phyloP scores from a whole-genome alignment of 2,797 vertebrate genomes.

The Scomberomorus guttatus region DNA sequence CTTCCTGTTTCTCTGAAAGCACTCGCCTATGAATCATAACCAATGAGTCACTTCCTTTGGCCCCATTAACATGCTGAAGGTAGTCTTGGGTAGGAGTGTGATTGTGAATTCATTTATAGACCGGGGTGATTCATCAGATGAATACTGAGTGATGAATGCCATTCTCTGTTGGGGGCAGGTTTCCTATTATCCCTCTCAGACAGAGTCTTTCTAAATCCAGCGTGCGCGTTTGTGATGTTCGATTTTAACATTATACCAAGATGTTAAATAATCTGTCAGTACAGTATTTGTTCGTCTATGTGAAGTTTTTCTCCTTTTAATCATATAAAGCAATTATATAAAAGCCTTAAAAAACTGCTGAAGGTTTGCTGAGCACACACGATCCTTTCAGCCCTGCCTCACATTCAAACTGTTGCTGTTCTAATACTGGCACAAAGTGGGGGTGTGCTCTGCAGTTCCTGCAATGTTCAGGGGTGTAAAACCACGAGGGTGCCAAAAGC shows the following conservation, averaged over 20 bases:
- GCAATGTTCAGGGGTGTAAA: constrained; percentile 28
- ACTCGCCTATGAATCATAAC: constrained; percentile 65
- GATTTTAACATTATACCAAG: not conserved
- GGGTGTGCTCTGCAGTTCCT: constrained; percentile 22
- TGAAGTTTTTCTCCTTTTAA: not conserved
- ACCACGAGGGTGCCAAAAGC: constrained; percentile 19
- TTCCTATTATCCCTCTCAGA: constrained; percentile 52
- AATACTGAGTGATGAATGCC: constrained; percentile 63
- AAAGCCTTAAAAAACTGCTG: not conserved
- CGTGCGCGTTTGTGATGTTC: constrained; percentile 15
- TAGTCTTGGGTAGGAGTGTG: constrained; percentile 65
- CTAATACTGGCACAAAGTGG: constrained; percentile 7
- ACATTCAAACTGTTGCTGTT: not conserved
- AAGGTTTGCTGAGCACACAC: not conserved
- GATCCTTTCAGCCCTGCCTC: constrained; percentile 11
- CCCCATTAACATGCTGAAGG: constrained; percentile 67
- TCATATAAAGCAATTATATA: constrained; percentile 14
- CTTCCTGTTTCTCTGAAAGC: constrained; percentile 49
- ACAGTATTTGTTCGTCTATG: not conserved
- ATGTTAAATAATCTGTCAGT: not conserved
- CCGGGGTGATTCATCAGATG: constrained; percentile 70
- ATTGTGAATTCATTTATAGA: constrained; percentile 77
- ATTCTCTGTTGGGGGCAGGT: constrained; percentile 46
- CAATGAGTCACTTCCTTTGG: constrained; percentile 76
- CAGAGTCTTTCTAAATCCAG: constrained; percentile 13